Evolutionary conservation across 2,797 vertebrate species (phyloP).

Genomic region (Lycodopsis pacificus): DNA sequence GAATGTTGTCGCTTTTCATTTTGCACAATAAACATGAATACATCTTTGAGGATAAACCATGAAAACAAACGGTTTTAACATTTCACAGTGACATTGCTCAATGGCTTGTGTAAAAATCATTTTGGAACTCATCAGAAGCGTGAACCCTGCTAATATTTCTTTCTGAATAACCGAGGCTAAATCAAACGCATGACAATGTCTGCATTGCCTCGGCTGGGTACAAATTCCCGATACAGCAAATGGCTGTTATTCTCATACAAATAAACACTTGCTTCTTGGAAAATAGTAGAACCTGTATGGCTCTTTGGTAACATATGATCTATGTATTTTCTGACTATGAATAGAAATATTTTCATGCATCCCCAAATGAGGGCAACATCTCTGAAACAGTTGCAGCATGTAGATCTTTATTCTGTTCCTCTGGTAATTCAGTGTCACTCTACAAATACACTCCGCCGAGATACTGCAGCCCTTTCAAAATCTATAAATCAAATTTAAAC

Average conservation of each 20-base stretch:
- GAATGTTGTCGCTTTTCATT: slow-evolving; percentile 6
- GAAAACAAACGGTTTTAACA: slow-evolving; percentile 6
- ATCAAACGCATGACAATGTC: background rate
- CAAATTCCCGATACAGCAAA: slow-evolving; percentile 21
- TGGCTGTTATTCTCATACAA: slow-evolving; percentile 20
- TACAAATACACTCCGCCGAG: slow-evolving; percentile 66
- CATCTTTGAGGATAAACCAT: slow-evolving; percentile 14
- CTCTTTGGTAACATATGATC: no score
- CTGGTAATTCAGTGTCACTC: slow-evolving; percentile 70
- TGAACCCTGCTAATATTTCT: slow-evolving; percentile 2
- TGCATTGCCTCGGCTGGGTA: background rate
- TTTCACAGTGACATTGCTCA: slow-evolving; percentile 9
- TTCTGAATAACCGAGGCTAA: slow-evolving; percentile 30
- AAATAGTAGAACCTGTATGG: background rate
- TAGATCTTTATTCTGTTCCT: slow-evolving; percentile 69
- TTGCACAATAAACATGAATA: slow-evolving; percentile 31
- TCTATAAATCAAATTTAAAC: slow-evolving; percentile 78
- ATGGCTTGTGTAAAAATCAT: background rate
- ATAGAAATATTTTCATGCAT: slow-evolving; percentile 65
- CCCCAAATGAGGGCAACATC: slow-evolving; percentile 69
- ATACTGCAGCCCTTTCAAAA: slow-evolving; percentile 71
- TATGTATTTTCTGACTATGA: slow-evolving; percentile 51
- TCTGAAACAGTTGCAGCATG: slow-evolving; percentile 60
- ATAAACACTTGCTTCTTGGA: slow-evolving; percentile 3
- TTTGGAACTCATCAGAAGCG: background rate